Base-by-base conservation (phyloP, 2,888 invertebrate genomes). In the Ormyrus nitidulus region DNA sequence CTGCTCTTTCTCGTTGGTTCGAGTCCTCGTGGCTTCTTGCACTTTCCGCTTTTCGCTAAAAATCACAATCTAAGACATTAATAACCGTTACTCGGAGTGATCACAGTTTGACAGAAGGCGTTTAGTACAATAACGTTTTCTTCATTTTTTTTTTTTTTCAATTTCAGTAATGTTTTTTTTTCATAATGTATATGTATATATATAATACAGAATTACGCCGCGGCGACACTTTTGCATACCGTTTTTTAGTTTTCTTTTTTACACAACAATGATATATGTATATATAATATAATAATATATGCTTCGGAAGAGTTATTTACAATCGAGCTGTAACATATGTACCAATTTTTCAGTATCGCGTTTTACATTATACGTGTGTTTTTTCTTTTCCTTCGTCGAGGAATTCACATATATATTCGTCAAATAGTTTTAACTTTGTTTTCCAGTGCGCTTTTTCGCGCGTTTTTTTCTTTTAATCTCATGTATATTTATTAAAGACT, bases 51-150 rank as follows among this genome's bases (percentile, higher is more conserved):
- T 13, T 34, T 75, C 58, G 44, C 64, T 80, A 79, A 72, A 75
- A 78, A 81, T 76, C 72, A 79, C 71, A 72, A 76, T 76, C 65
- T 81, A 74, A 69, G 69, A 74, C 74, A 77, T 81, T 81, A 77
- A 77, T 74, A 81, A 81, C 73, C 77, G 85, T 84, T 87, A 87
- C 84, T 84, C 86, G 86, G 85, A 85, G 86, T 87, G 86, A 89
- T 89, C 89, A 89, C 89, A 89, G 89, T 87, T 88, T 87, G 86
- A 88, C 88, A 89, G 86, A 89, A 89, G 89, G 89, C 89, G 84
- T 87, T 85, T 84, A 85, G 85, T 85, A 85, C 83, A 84, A 72
- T 69, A 77, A 76, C 62, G 62, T 79, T 73, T 77, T 73, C 9
- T 7, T 13, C 58, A 19, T 61, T n/a, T 11, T 79, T 48, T 53